These are phyloP conservation scores for Corvus hawaiiensis DNA, from an alignment of 2,113 vertebrate species.

Conservation along the genomic window DNA sequence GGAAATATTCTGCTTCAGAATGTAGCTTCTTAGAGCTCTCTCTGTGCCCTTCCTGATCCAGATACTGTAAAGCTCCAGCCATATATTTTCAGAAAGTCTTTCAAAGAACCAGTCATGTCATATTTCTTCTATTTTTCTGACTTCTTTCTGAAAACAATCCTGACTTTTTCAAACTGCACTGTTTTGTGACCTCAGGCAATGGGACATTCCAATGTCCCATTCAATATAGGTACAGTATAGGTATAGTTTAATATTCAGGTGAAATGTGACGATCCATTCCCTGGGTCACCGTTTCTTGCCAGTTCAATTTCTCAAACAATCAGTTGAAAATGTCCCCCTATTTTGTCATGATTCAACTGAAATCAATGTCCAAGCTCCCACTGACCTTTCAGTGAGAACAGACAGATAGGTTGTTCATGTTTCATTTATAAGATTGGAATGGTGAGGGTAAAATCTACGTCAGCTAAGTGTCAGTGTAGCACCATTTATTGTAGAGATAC, in stretches of 20 bases:
- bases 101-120: neutral
- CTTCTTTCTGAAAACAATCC: neutral
- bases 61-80: neutral
- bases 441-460: no score
- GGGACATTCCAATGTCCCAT: neutral
- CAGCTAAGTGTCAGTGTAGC: neutral
- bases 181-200: neutral
- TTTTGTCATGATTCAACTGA: neutral
- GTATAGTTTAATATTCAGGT: neutral
- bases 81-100: neutral
- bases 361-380: neutral
- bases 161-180: neutral
- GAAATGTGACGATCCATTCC: neutral
- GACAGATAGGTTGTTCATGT: rapidly evolving
- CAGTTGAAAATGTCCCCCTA: neutral
- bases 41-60: neutral
- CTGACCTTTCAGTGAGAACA: rapidly evolving
- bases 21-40: neutral
- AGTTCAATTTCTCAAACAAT: neutral
- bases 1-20: neutral
- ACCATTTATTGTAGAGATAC: neutral
- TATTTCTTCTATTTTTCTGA: neutral
- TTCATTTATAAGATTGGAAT: neutral
- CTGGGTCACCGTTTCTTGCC: neutral
- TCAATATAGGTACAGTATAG: neutral